Evolutionary conservation across 2,797 vertebrate species (phyloP).

Genomic region (Mus caroli): DNA sequence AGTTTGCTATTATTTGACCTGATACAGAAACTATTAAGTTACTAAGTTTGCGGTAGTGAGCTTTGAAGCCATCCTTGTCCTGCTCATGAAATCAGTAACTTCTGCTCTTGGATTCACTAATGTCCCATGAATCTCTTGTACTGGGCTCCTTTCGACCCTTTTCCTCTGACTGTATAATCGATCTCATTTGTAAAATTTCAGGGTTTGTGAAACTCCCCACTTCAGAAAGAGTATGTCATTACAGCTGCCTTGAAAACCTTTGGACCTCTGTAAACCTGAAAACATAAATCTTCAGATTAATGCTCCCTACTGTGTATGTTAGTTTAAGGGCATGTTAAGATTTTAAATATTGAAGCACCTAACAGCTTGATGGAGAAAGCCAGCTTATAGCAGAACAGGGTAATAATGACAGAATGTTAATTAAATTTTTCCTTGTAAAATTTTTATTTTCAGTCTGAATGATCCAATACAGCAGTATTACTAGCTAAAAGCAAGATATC

Average conservation of each 20-base stretch:
- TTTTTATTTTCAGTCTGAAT: slow-evolving; percentile 67
- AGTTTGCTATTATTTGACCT: slow-evolving; percentile 84
- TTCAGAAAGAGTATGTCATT: slow-evolving; percentile 62
- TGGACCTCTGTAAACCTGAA: slow-evolving; percentile 65
- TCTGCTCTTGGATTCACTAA: slow-evolving; percentile 80
- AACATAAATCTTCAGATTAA: slow-evolving; percentile 69
- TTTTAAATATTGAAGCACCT: slow-evolving; percentile 79
- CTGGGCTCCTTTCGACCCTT: slow-evolving; percentile 35
- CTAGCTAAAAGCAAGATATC: slow-evolving; percentile 66
- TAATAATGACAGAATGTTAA: slow-evolving; percentile 80
- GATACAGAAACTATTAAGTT: slow-evolving; percentile 81
- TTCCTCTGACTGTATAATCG: slow-evolving; percentile 63
- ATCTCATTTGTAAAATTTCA: slow-evolving; percentile 56
- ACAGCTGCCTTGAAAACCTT: slow-evolving; percentile 56
- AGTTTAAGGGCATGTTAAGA: slow-evolving; percentile 56
- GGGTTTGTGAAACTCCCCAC: slow-evolving; percentile 33
- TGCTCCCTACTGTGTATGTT: slow-evolving; percentile 1
- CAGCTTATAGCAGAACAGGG: slow-evolving; percentile 59
- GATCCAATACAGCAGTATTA: slow-evolving; percentile 56
- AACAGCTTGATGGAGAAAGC: slow-evolving; percentile 81
- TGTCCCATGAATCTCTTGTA: slow-evolving; percentile 67
- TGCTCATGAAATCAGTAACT: slow-evolving; percentile 84
- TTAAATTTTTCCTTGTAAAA: slow-evolving; percentile 79
- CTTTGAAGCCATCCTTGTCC: slow-evolving; percentile 76
- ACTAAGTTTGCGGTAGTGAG: slow-evolving; percentile 84